phyloP scores from a whole-genome alignment of 2,888 invertebrate genomes.

The Phyto melanocephala region DNA sequence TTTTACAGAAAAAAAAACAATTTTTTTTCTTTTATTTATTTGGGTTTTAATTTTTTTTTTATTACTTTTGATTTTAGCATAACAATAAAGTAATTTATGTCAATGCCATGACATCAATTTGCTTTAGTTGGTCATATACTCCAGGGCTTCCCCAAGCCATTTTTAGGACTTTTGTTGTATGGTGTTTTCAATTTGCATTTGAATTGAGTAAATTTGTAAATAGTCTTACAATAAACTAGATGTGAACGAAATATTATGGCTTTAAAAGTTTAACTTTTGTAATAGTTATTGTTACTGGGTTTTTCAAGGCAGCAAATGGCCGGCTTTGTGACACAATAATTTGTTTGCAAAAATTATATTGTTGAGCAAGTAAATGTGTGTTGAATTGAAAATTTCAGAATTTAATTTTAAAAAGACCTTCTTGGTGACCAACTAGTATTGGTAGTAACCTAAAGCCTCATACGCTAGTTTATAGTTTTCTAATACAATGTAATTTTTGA shows the following conservation, averaged over 20 bases:
- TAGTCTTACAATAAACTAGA: too few relatives aligned
- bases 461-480: too few relatives aligned
- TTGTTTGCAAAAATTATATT: not conserved
- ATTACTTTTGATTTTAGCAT: constrained; percentile 38
- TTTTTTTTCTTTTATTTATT: constrained; percentile 10
- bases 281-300: not conserved
- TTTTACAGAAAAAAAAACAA: not conserved
- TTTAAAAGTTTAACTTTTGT: not conserved
- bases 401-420: constrained; percentile 15
- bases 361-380: not conserved
- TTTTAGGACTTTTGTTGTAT: constrained; percentile 21
- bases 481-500: too few relatives aligned
- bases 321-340: not conserved
- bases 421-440: not conserved
- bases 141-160: constrained; percentile 55
- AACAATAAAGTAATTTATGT: constrained; percentile 70
- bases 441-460: too few relatives aligned
- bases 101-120: constrained; percentile 75
- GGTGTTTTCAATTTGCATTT: not conserved
- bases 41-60: not conserved
- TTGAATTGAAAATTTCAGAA: not conserved
- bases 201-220: not conserved
- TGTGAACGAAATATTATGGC: not conserved
- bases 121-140: constrained; percentile 50
- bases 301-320: not conserved